Base-by-base conservation (phyloP, 2,888 invertebrate genomes). In the Drosophila histrio region DNA sequence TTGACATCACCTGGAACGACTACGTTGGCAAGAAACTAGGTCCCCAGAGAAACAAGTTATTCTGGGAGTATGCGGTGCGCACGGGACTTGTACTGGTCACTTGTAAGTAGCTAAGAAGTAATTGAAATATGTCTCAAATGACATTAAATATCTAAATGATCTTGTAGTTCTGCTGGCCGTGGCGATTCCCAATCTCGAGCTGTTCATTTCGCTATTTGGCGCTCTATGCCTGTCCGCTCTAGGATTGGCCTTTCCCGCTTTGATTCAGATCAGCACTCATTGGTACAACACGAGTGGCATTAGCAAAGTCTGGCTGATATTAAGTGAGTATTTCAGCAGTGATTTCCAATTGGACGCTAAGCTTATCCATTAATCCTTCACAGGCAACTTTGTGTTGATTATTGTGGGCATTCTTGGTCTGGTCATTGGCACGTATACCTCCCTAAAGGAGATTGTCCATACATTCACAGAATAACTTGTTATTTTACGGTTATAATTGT, bases 1-100 rank as follows among this genome's bases (percentile, higher is more conserved):
- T 98, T 80, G 96, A 97, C 87, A 97, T 99, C 75, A 93, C 96
- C 43, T 98, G 98, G 97, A 97, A 96, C 84, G 94, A 95, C 59
- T 96, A 95, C 90, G 92, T 96, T 7, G 91, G 92, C 13, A 92
- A 93, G 7, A 93, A 92, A 71, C 92, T 96, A 41, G 93, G 94
- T 46, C 94, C 94, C 87, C 94, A 93, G 90, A 93, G 93, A 4
- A 93, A 93, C 72, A 93, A 94, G 70, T 39, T 94, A 0, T 78
- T 95, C 46, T 95, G 95, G 93, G 97, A 98, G 91, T 97, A 96
- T 90, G 88, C 94, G 1, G 93, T 96, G n/a, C 94, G 98, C 71
- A 96, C 97, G 0, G 54, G 89, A 1, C 93, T 97, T 19, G 97
- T 98, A 1, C 89, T 97, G 7, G 70, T 96, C 34, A 98, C 98